phyloP scores from a whole-genome alignment of 2,888 invertebrate genomes.

The Zygogramma bicolorata region DNA sequence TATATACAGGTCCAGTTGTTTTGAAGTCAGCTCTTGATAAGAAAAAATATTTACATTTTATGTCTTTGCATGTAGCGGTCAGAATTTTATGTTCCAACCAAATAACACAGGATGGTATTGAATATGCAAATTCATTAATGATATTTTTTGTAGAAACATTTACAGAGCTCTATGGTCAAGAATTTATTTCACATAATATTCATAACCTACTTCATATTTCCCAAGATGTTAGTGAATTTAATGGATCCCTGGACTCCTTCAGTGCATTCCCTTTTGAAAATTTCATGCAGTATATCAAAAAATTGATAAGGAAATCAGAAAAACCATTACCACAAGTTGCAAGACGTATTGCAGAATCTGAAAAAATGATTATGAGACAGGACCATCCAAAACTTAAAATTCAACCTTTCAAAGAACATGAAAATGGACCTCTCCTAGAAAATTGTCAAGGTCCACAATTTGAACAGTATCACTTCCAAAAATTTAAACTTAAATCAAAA shows the following conservation, averaged over 20 bases:
- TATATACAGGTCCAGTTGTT: conserved; percentile 20
- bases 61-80: conserved; percentile 24
- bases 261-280: conserved; percentile 47
- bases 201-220: conserved; percentile 39
- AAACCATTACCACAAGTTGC: conserved; percentile 5
- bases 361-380: background rate
- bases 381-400: background rate
- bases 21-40: conserved; percentile 14
- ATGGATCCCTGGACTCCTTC: conserved; percentile 44
- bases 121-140: conserved; percentile 13
- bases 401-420: conserved; percentile 7
- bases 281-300: conserved; percentile 41
- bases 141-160: conserved; percentile 15
- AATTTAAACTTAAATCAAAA: conserved; percentile 22
- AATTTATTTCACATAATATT: conserved; percentile 21
- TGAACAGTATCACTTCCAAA: conserved; percentile 13
- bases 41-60: conserved; percentile 25
- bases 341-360: background rate
- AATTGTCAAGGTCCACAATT: conserved; percentile 15
- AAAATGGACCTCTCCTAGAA: conserved; percentile 15
- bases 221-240: conserved; percentile 36
- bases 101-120: background rate
- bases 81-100: conserved; percentile 26
- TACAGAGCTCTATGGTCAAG: conserved; percentile 1
- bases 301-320: background rate